phyloP scores from a whole-genome alignment of 2,797 vertebrate genomes.

The Anguilla marmorata region DNA sequence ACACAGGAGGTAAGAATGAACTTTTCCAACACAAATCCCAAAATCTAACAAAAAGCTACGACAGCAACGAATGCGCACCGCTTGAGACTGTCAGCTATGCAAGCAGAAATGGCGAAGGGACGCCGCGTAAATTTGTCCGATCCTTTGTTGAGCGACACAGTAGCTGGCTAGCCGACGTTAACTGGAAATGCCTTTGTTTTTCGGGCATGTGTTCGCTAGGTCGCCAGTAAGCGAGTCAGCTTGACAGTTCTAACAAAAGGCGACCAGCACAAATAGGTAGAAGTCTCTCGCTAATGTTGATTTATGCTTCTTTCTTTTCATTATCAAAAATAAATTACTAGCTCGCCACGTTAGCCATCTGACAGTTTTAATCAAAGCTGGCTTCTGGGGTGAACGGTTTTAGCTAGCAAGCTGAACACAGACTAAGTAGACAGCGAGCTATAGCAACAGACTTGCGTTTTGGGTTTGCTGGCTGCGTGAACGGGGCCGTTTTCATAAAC shows the following conservation, averaged over 20 bases:
- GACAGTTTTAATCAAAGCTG: background rate
- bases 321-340: background rate
- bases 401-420: background rate
- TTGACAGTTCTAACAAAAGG: background rate
- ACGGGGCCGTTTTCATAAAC: background rate
- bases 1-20: conserved; percentile 35
- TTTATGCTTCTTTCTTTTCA: background rate
- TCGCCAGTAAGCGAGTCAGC: background rate
- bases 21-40: conserved; percentile 1
- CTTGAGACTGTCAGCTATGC: background rate
- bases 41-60: background rate
- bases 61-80: background rate
- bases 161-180: background rate
- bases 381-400: background rate
- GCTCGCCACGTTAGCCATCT: background rate
- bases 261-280: background rate
- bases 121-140: background rate
- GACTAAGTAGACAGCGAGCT: background rate
- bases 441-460: background rate
- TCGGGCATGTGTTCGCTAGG: background rate
- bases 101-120: background rate
- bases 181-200: conserved; percentile 2
- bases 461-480: background rate
- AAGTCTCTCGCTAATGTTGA: background rate
- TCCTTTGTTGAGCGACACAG: background rate